Conservation (phyloP, 2,113 vertebrate genomes). For the Myrmecobius fasciatus region DNA sequence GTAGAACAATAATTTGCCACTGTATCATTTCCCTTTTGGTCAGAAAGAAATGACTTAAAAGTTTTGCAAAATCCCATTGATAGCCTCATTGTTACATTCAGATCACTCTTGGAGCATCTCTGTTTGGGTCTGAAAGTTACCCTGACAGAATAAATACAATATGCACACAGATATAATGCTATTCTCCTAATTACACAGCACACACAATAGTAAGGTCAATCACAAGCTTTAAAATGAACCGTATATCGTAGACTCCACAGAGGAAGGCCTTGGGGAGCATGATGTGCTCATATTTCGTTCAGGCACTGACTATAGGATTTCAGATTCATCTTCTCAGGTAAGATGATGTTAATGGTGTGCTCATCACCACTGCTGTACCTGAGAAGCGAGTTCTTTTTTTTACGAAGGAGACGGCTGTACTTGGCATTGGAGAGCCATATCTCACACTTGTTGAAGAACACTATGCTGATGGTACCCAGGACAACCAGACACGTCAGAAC, state of each 20-base stretch:
- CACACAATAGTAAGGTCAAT: constrained; percentile 51
- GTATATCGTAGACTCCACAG: constrained; percentile 21
- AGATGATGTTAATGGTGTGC: constrained; percentile 92
- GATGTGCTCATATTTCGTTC: constrained; percentile 57
- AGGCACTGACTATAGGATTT: constrained; percentile 89
- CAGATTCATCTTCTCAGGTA: constrained; percentile 93
- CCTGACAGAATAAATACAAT: constrained; percentile 54
- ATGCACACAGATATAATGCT: constrained; percentile 44
- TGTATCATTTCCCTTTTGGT: background rate
- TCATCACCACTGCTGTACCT: constrained; percentile 86
- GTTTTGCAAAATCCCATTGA: background rate
- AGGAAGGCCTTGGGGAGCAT: accelerated
- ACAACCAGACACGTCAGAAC: constrained; percentile 95
- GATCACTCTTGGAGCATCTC: background rate
- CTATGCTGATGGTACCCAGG: constrained; percentile 90
- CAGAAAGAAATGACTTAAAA: background rate
- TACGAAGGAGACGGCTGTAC: constrained; percentile 89
- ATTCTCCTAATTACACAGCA: constrained; percentile 49
- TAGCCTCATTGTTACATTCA: background rate
- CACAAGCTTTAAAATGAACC: constrained; percentile 65
- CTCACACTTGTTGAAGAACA: constrained; percentile 95
- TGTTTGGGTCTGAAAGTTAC: background rate
- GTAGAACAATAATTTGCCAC: background rate
- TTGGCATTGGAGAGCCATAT: constrained; percentile 92
- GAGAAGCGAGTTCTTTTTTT: constrained; percentile 91